Percentiles rank a stretch among this genome's conserved stretches.
These are phyloP conservation scores for Poeciliopsis turneri DNA, from an alignment of 2,797 vertebrate species.

Conservation along the genomic window DNA sequence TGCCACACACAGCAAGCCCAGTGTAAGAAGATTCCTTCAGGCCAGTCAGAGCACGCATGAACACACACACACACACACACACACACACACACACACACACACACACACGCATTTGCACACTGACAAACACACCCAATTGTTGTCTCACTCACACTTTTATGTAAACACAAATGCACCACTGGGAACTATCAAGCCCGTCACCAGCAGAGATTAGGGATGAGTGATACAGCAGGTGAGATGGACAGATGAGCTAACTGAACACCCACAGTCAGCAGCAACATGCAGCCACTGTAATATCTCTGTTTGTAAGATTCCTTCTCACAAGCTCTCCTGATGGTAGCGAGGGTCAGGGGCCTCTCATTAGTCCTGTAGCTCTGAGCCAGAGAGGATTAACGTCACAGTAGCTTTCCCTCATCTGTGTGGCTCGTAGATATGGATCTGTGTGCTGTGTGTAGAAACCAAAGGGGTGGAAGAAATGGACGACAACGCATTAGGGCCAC, in stretches of 20 bases:
- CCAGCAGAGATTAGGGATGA: not conserved
- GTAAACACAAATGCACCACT: not conserved
- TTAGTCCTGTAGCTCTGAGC: constrained; percentile 10
- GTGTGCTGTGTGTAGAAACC: not conserved
- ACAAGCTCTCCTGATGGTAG: not conserved
- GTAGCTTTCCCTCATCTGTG: not conserved
- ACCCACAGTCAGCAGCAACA: not conserved
- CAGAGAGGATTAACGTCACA: constrained; percentile 13
- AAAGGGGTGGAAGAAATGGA: no score
- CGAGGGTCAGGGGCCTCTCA: not conserved
- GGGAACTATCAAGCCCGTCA: not conserved
- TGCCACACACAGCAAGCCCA: constrained; percentile 21
- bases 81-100: constrained; percentile 4
- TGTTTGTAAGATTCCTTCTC: not conserved
- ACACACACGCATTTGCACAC: constrained; percentile 1
- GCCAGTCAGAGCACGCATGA: constrained; percentile 38
- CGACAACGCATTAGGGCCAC: no score
- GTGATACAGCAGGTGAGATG: not conserved
- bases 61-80: constrained; percentile 17
- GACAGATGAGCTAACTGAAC: not conserved
- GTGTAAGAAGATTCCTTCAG: constrained; percentile 33
- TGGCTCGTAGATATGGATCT: not conserved
- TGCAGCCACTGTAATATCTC: not conserved
- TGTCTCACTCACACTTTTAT: not conserved
- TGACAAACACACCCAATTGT: not conserved